phyloP scores from a whole-genome alignment of 1,140 invertebrate genomes.

The Drosophila hydei region DNA sequence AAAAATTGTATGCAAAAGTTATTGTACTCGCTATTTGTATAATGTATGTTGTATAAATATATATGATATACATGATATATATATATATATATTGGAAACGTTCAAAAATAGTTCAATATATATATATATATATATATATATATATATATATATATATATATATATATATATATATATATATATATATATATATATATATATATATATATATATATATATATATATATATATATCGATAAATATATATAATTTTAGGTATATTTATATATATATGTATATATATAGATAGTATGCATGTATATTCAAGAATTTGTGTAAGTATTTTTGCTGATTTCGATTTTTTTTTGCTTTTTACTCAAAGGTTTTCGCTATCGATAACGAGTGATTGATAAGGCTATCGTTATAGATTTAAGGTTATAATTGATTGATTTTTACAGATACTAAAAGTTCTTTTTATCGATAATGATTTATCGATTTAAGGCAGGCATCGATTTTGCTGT shows the following conservation, averaged over 20 bases:
- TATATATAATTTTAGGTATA: too few species aligned
- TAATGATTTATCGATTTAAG: too few species aligned
- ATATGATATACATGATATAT: slow-evolving; percentile 40
- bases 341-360: slow-evolving; percentile 13
- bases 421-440: too few species aligned
- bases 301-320: slow-evolving; percentile 40
- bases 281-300: slow-evolving; percentile 60
- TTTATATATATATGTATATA: slow-evolving; percentile 31
- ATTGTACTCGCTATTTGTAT: slow-evolving; percentile 48
- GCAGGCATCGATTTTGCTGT: too few species aligned
- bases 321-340: slow-evolving; percentile 23
- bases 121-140: slow-evolving; percentile 38
- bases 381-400: slow-evolving; percentile 18
- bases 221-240: slow-evolving; percentile 48
- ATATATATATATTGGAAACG: slow-evolving; percentile 46
- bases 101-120: slow-evolving; percentile 55
- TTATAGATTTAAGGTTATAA: background rate
- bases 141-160: slow-evolving; percentile 45
- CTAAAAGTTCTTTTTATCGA: too few species aligned
- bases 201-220: slow-evolving; percentile 39
- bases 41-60: slow-evolving; percentile 34
- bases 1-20: slow-evolving; percentile 73
- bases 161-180: slow-evolving; percentile 32
- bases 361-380: slow-evolving; percentile 18
- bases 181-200: slow-evolving; percentile 51